Conservation (phyloP, 2,888 invertebrate species). For the Teleogryllus oceanicus region DNA sequence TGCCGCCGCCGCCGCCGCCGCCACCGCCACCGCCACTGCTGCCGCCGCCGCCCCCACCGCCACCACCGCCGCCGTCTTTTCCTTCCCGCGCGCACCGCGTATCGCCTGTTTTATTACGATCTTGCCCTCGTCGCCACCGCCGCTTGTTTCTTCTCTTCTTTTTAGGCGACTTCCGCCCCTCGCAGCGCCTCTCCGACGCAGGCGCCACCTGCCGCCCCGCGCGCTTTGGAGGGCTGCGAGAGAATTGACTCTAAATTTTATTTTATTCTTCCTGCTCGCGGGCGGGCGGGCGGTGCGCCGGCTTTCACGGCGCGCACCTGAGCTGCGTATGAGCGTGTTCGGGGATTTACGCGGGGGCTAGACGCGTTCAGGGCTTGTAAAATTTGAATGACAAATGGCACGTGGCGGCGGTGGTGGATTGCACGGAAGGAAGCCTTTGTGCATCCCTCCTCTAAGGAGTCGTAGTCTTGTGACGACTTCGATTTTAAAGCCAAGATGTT, state of each 20-base stretch:
- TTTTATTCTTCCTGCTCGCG: neutral
- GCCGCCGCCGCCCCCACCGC: neutral
- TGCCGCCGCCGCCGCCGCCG: too few relatives aligned
- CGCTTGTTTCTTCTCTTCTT: neutral
- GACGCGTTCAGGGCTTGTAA: neutral
- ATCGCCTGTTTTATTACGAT: conserved; percentile 18
- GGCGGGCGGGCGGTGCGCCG: neutral
- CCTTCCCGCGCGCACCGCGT: neutral
- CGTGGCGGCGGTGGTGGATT: too few relatives aligned
- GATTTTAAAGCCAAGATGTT: too few relatives aligned
- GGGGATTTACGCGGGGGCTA: neutral
- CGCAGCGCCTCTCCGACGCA: neutral
- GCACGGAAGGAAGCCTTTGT: too few relatives aligned
- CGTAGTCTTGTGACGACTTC: too few relatives aligned
- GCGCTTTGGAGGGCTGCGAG: neutral
- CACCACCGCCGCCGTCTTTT: too few relatives aligned
- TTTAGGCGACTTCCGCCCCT: neutral
- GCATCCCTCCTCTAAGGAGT: too few relatives aligned
- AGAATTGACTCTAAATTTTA: neutral
- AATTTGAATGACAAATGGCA: conserved; percentile 6
- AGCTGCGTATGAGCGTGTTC: too few relatives aligned
- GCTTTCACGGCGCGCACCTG: neutral
- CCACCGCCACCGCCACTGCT: too few relatives aligned
- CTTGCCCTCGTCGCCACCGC: neutral
- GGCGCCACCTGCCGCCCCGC: neutral